Evolutionary conservation across 2,797 vertebrate species (phyloP), one percentile per base, ranked within the genome.

Genomic region (Nannoperca australis): DNA sequence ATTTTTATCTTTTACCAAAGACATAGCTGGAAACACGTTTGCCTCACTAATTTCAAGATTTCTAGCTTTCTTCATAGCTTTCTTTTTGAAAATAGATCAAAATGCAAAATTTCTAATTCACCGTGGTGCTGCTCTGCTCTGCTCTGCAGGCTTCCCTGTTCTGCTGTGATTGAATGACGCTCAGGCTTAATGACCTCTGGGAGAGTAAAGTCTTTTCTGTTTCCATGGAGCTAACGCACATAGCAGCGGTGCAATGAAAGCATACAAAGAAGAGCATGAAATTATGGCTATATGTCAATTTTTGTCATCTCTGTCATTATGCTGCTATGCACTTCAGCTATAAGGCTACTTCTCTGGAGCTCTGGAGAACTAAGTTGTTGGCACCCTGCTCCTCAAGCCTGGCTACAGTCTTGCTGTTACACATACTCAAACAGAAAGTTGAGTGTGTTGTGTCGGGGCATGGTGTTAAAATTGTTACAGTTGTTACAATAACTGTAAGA

Each of bases 161-260:
- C 81, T 82, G 79, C 78, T 72, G 82, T 79, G 88, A 90, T 81
- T 85, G 83, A 84, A 67, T 74, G 83, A 86, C 79, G 71, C 76
- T 81, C 49, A 0, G 50, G 54, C 73, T 77, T 86, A 86, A 90
- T 81, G 80, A 90, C 84, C 79, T 87, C 76, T 62, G 90, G 76
- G 82, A 78, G 78, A 79, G 77, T 76, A 10, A 30, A 77, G 44
- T 58, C 73, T 81, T 74, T 54, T 32, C 49, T 15, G 49, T 87
- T 84, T 89, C 82, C 69, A 78, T 67, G 70, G 76, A 64, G 85
- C 78, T 77, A 73, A 73, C 13, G 49, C 65, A 50, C 66, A 82
- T 30, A 49, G 75, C 40, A 11, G 49, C 38, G 32, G 38, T 44
- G 18, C 15, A 51, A 74, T 45, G 27, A 15, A 45, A 73, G 51